Conservation (phyloP, 2,113 vertebrate species). For the Merops nubicus region DNA sequence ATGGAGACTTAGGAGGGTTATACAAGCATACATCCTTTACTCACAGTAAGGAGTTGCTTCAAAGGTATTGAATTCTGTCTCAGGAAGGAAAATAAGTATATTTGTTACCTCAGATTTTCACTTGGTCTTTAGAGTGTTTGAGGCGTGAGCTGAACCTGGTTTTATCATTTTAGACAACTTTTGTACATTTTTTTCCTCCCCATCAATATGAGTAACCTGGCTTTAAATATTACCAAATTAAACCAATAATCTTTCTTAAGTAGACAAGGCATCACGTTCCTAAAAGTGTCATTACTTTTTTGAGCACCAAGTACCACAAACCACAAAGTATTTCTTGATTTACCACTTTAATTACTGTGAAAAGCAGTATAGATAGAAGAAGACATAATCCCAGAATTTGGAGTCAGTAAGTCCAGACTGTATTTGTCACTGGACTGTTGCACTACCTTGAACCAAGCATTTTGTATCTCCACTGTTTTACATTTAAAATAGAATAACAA, state of each 20-base stretch:
- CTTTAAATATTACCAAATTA: neutral
- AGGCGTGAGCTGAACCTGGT: neutral
- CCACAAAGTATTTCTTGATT: neutral
- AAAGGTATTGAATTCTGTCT: neutral
- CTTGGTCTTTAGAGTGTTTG: neutral
- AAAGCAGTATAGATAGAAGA: neutral
- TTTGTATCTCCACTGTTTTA: fast-evolving
- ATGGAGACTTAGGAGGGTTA: neutral
- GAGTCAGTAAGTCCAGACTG: neutral
- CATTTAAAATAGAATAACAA: neutral
- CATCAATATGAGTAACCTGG: neutral
- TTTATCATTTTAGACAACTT: neutral
- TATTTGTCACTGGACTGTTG: neutral
- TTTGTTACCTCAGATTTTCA: neutral
- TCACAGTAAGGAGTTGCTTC: neutral
- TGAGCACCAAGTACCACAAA: neutral
- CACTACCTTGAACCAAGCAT: neutral
- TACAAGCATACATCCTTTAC: neutral
- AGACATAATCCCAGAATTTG: neutral
- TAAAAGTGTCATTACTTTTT: neutral
- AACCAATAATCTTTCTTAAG: neutral
- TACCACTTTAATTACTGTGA: neutral
- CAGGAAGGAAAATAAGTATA: neutral
- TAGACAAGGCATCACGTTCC: neutral
- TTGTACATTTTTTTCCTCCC: neutral